Evolutionary conservation across 1,140 invertebrate genomes (phyloP), one percentile per base, ranked within the genome.

Genomic region (Anthonomus grandis): DNA sequence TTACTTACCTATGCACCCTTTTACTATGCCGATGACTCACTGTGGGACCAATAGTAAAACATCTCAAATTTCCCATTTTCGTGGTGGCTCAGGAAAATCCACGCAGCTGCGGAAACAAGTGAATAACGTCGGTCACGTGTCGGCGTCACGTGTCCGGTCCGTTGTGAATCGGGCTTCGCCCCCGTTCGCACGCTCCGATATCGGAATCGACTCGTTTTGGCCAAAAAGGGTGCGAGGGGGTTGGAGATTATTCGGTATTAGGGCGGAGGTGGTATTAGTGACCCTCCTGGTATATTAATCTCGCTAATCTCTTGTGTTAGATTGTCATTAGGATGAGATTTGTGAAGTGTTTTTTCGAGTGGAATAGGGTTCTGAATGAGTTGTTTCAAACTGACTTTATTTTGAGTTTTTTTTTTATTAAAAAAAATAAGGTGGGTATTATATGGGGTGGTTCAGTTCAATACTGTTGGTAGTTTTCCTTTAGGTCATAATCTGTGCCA

Each of bases 71-170:
- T 57, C 47, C 54, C 36, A 49, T 50, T 57, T 48, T 34, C 47
- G 12, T 9, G n/a, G n/a, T n/a, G n/a, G n/a, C n/a, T 31, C 45
- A 41, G 54, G 54, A 57, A 57, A 57, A 57, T 55, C 54, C 37
- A 41, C 37, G 19, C 54, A 57, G 54, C 54, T 57, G 54, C 54
- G 54, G 54, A 57, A 57, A 55, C 52, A 55, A 55, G 42, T 5
- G 42, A 55, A 45, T 55, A 57, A 50, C 46, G 54, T n/a, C 25
- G 54, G 45, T 19, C 45, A 48, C 45, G 45, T 48, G 54, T 5
- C 23, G n/a, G 21, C 4, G 31, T 25, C 54, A 57, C 54, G 54
- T 49, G 54, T 13, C 34, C 36, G 3, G 1, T 21, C 3, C 45
- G 54, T 57, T 57, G 54, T 49, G 54, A 57, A 57, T 22, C 45